Evolutionary conservation across 1,140 invertebrate genomes (phyloP).

Genomic region (Bombus pascuorum): DNA sequence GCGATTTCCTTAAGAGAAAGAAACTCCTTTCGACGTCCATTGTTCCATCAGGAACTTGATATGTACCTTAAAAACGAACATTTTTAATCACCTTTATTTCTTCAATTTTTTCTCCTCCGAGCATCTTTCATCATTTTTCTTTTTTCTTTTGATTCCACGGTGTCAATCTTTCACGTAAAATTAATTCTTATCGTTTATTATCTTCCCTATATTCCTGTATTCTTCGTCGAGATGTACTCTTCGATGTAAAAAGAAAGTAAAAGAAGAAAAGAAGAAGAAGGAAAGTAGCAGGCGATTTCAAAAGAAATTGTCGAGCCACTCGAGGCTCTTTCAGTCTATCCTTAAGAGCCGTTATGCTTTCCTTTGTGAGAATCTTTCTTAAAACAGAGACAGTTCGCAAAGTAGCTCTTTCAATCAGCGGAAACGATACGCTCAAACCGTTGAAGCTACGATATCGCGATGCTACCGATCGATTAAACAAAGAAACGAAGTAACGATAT

Average conservation of each 20-base stretch:
- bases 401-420: neutral
- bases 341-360: neutral
- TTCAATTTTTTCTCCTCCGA: too few relatives aligned
- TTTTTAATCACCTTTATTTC: neutral
- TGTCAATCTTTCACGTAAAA: neutral
- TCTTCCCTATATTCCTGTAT: neutral
- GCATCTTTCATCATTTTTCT: neutral
- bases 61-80: neutral
- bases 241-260: neutral
- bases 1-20: slow-evolving; percentile 15
- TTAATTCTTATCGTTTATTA: neutral
- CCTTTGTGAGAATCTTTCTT: neutral
- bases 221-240: neutral
- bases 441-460: neutral
- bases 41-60: neutral
- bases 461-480: neutral
- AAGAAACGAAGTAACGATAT: neutral
- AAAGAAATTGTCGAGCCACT: slow-evolving; percentile 3
- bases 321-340: neutral
- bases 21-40: neutral
- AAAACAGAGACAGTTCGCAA: slow-evolving; percentile 3
- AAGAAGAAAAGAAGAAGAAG: neutral
- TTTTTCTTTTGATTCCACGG: too few relatives aligned
- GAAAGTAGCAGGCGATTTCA: neutral
- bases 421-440: neutral